phyloP scores from a whole-genome alignment of 2,113 vertebrate species.

The Saimiri boliviensis region DNA sequence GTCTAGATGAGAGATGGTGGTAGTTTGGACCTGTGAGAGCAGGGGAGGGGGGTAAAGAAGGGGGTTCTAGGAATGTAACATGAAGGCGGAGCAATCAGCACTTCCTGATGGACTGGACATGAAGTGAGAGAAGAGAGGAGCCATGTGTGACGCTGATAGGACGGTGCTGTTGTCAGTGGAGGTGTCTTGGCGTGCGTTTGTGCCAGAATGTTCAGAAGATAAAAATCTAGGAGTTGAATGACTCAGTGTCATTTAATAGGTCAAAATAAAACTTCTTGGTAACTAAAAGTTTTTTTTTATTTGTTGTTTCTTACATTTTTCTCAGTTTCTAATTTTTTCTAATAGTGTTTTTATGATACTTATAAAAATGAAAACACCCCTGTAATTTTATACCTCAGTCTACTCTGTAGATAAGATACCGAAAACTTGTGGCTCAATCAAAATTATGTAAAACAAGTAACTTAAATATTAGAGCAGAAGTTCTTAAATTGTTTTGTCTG shows the following conservation, averaged over 20 bases:
- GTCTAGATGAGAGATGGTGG: neutral
- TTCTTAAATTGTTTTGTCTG: conserved; percentile 1
- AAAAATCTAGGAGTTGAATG: neutral
- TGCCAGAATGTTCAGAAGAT: neutral
- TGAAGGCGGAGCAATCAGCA: neutral
- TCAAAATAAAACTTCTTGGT: neutral
- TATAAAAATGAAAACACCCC: neutral
- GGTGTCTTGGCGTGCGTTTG: neutral
- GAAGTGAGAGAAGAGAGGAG: neutral
- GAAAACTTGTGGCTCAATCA: neutral
- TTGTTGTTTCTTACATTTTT: neutral
- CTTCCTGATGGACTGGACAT: neutral
- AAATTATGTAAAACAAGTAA: neutral
- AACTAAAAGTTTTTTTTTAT: neutral
- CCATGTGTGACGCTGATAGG: fast-evolving
- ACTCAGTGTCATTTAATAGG: neutral
- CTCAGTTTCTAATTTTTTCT: neutral
- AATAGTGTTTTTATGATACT: neutral
- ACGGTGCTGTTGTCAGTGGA: neutral
- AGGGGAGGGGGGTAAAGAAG: neutral
- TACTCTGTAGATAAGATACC: neutral
- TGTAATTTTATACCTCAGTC: neutral
- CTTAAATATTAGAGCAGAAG: neutral
- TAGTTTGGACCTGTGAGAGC: neutral
- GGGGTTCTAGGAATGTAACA: neutral